Evolutionary conservation across 2,113 vertebrate species (phyloP), one percentile per base, ranked within the genome.

Genomic region (Cricetomys ansorgei): DNA sequence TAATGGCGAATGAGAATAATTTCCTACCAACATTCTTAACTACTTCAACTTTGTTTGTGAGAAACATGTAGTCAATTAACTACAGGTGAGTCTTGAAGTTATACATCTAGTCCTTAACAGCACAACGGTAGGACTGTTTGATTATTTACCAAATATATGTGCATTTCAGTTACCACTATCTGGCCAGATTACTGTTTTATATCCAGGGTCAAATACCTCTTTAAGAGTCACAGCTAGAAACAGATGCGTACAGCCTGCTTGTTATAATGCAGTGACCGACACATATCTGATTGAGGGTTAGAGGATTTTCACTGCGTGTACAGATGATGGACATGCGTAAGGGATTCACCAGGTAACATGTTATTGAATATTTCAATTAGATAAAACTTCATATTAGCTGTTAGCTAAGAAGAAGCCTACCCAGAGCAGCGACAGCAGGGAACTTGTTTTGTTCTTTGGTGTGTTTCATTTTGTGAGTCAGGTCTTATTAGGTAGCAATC

Each of bases 1-100:
- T 53, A 53, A 55, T 17, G 69, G 85, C 45, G 50, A 62, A 34
- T 31, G 11, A 84, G 15, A 94, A 81, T 69, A 88, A 91, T 90
- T 80, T 16, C 12, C 65, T 83, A 72, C 21, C 3, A 67, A 53
- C 13, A 65, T 9, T 6, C 34, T 88, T 76, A 94, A 83, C 10
- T 19, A 50, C 12, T 73, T 91, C 17, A 89, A 92, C 64, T 94
- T 73, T 80, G 37, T 53, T 57, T 92, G 43, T 94, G 86, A 31
- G 2, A 8, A 27, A 17, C 45, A 80, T 21, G 57, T 40, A 59
- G 57, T 29, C 16, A 89, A 43, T 65, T 55, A 90, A 11, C 50
- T 69, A 64, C 8, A 92, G 11, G 53, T 40, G 12, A 91, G 72
- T 67, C 69, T 92, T 94, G 75, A 94, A 90, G 64, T 53, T 87